A percentile compares a stretch with the other conserved stretches of the same genome.
Conservation (phyloP, 2,113 vertebrate genomes). For the Ginglymostoma cirratum region DNA sequence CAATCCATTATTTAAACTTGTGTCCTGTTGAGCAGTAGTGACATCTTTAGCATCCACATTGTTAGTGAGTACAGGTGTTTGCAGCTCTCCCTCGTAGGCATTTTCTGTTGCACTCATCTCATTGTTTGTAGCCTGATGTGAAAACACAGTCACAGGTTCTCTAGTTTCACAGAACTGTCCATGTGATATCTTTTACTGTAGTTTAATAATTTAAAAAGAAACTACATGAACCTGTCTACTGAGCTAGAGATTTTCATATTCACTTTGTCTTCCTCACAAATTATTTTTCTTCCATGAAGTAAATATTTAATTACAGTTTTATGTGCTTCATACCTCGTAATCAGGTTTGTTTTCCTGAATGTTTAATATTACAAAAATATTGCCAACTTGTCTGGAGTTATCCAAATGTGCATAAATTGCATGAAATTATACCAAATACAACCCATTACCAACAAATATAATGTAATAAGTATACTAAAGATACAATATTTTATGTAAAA, state of each 20-base stretch:
- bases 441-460: not conserved
- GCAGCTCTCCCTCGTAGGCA: conserved; percentile 40
- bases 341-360: not conserved
- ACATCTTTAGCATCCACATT: not conserved
- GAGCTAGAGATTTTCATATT: not conserved
- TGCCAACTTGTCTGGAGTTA: not conserved
- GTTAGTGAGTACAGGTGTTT: not conserved
- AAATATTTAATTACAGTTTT: not conserved
- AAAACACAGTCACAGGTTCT: not conserved
- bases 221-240: not conserved
- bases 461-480: not conserved
- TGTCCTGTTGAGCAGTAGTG: not conserved
- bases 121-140: not conserved
- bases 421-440: not conserved
- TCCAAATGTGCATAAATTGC: not conserved
- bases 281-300: not conserved
- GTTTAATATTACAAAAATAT: not conserved
- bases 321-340: not conserved
- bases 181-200: not conserved
- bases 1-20: not conserved
- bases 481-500: not conserved
- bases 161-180: not conserved
- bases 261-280: not conserved
- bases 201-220: conserved; percentile 22
- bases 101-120: conserved; percentile 14